Evolutionary conservation across 2,797 vertebrate species (phyloP), one percentile per base, ranked within the genome.

Genomic region (Lutjanus campechanus): DNA sequence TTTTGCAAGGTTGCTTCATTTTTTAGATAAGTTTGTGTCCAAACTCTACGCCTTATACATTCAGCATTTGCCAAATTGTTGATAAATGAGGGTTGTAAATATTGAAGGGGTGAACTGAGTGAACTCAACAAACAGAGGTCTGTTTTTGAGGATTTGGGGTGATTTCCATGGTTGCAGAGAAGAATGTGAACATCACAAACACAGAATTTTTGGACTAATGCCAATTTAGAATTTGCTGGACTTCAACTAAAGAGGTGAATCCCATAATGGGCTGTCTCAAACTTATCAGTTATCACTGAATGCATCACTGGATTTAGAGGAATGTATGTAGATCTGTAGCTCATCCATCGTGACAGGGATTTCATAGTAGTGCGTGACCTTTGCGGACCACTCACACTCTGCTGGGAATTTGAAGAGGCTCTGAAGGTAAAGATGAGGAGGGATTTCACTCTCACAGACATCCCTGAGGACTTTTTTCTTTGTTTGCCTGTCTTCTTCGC

Each of bases 311-410:
- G 63, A 68, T 79, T 75, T 71, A 81, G 63, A 67, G 61, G 74
- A 88, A 84, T 75, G 50, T 22, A 70, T 76, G 65, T 73, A 77
- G 54, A 68, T 87, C 77, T 79, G 59, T 44, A 51, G 64, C 2
- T 50, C 43, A 46, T 56, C 76, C 83, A 69, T 50, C 13, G 12
- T 82, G 72, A 85, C 69, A 47, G 73, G 60, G 51, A 83, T 82
- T 88, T 87, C 40, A 55, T 69, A 36, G 5, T 0, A 29, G 54
- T 25, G 12, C 0, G 1, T 83, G 73, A 89, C 79, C 74, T 25
- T 44, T 74, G 44, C 67, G 36, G 55, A 76, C 1, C 69, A 55
- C 60, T 85, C 17, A 12, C 40, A 68, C 20, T 66, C 65, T 77
- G 51, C 20, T 71, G 69, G 73, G 74, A 79, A 76, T 87, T 61